Base-by-base conservation (phyloP, 2,113 vertebrate genomes). In the Microcebus tavaratra region DNA sequence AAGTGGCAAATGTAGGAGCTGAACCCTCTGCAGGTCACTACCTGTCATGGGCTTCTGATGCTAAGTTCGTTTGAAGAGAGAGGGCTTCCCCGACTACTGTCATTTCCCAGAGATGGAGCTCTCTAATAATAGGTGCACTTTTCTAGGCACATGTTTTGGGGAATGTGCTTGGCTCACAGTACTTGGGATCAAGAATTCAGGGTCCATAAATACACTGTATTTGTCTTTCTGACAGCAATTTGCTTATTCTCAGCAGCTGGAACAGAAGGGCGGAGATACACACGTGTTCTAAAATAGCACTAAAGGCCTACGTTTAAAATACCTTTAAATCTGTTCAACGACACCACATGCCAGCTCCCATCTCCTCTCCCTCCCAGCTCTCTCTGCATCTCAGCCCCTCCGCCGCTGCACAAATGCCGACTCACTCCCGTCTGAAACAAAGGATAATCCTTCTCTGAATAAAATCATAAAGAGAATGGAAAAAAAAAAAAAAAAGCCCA, bases 291-390 rank as follows among this genome's bases (percentile, higher is more conserved):
- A 95, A 98, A 98, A 98, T 86, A 93, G 42, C 73, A 87, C 89
- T 59, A 90, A 96, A 97, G 94, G 15, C 53, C 97, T 96, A 27
- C 84, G 89, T 98, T 97, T 97, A 97, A 97, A 97, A 96, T 96
- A 95, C 92, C 72, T 94, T 85, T n/a, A 53, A 85, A 86, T 92
- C 96, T 70, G 67, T 93, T 97, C 97, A 97, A 70, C 95, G 85
- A 53, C 70, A 95, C 80, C 83, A 73, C 83, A 68, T 83, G 94
- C 92, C 93, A 96, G 96, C 88, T 97, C 86, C 95, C 55, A 88
- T 83, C 36, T 75, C 61, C 36, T 97, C 97, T 95, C 70, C 85
- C 50, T 20, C 89, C 73, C 59, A 85, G 3, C 57, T 72, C 17
- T 91, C 31, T 42, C 79, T 96, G 91, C 91, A 6, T 91, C 31